A percentile compares a stretch with the other conserved stretches of the same genome.
Evolutionary conservation across 2,888 invertebrate genomes (phyloP).

Genomic region (Leucania comma): DNA sequence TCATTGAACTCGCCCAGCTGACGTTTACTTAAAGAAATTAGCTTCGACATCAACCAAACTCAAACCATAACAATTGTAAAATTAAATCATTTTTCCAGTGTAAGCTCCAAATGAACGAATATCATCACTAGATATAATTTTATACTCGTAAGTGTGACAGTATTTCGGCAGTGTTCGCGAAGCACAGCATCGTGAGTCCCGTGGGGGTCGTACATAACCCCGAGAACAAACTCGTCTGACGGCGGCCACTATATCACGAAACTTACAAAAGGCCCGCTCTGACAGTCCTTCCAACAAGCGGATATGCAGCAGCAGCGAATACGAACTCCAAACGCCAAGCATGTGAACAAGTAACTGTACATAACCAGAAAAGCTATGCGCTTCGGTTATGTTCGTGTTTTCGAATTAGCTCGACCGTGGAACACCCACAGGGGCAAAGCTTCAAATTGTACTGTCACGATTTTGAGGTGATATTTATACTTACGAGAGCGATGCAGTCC

Average conservation of each 20-base stretch:
- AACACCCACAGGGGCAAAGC: background rate
- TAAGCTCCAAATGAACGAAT: constrained; percentile 20
- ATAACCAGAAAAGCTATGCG: background rate
- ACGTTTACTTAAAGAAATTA: no score
- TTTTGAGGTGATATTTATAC: background rate
- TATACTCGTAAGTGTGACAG: constrained; percentile 18
- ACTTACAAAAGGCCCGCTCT: constrained; percentile 13
- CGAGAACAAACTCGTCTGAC: constrained; percentile 15
- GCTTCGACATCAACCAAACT: background rate
- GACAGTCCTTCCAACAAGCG: background rate
- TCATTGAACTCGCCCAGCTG: no score
- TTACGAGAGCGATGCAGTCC: background rate
- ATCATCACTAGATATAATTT: constrained; percentile 8
- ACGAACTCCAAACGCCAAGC: no score
- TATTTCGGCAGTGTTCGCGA: constrained; percentile 1
- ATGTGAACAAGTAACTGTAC: background rate
- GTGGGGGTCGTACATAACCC: constrained; percentile 34
- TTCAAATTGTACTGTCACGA: background rate
- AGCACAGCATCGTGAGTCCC: constrained; percentile 15
- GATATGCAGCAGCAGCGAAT: background rate
- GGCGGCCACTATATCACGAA: background rate
- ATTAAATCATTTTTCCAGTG: no score
- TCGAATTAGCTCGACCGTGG: background rate
- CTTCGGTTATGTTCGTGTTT: background rate
- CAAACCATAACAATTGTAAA: no score